phyloP scores from a whole-genome alignment of 2,888 invertebrate species.

The Acleris holmiana region DNA sequence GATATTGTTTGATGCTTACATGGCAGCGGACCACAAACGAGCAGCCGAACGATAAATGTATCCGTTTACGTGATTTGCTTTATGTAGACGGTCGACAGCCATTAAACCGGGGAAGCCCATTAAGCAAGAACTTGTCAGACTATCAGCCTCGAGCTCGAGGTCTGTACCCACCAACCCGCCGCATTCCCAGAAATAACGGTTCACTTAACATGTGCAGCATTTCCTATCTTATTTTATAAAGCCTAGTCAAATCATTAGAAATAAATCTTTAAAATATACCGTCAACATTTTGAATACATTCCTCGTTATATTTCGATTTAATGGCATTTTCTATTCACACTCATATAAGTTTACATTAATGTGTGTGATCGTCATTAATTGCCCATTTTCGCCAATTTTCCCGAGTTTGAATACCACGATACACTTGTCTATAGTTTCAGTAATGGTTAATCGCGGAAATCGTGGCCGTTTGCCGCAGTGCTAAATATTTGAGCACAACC shows the following conservation, averaged over 20 bases:
- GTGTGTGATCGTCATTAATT: not conserved
- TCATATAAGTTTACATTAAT: not conserved
- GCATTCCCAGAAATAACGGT: slow-evolving; percentile 30
- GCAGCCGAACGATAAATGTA: slow-evolving; percentile 22
- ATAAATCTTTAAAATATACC: not conserved
- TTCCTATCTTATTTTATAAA: slow-evolving; percentile 12
- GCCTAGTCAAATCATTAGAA: not conserved
- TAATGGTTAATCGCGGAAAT: slow-evolving; percentile 44
- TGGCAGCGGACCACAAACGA: slow-evolving; percentile 34
- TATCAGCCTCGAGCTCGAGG: slow-evolving; percentile 21
- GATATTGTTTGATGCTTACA: slow-evolving; percentile 46
- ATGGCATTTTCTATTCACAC: too few species aligned
- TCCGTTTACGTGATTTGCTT: slow-evolving; percentile 39
- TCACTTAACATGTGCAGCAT: slow-evolving; percentile 12
- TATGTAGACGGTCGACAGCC: slow-evolving; percentile 39
- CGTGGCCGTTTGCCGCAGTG: slow-evolving; percentile 42
- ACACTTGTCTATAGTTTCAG: slow-evolving; percentile 34
- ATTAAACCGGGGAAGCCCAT: slow-evolving; percentile 34
- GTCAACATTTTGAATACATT: not conserved
- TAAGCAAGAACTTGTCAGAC: slow-evolving; percentile 34
- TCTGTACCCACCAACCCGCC: slow-evolving; percentile 17
- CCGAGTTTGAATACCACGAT: slow-evolving; percentile 10
- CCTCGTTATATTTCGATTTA: not conserved
- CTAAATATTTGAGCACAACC: slow-evolving; percentile 71
- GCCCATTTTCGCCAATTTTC: not conserved